Percentiles rank a stretch among this genome's conserved stretches.
phyloP scores from a whole-genome alignment of 1,140 invertebrate species.

The Drosophila erecta region DNA sequence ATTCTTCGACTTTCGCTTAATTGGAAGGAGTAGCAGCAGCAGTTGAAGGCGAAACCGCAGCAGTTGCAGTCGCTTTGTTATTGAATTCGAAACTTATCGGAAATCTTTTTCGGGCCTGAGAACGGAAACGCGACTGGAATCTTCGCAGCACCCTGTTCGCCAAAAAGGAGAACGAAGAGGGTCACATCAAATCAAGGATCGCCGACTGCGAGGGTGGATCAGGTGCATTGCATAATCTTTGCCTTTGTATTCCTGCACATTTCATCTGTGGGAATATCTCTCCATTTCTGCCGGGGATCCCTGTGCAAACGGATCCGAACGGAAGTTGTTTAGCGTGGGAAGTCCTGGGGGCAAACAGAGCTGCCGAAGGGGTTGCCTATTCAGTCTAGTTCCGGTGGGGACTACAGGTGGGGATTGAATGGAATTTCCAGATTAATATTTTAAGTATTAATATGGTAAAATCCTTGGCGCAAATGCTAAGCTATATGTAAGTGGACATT shows the following conservation, averaged over 20 bases:
- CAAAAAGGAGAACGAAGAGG: constrained; percentile 21
- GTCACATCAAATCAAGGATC: constrained; percentile 30
- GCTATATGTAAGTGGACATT: neutral
- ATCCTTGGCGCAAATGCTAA: neutral
- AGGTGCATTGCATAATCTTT: constrained; percentile 62
- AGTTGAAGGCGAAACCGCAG: constrained; percentile 33
- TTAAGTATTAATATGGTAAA: too few species aligned
- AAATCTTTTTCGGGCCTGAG: constrained; percentile 47
- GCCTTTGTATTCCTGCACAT: constrained; percentile 25
- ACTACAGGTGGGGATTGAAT: neutral
- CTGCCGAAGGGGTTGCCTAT: constrained; percentile 3
- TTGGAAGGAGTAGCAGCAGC: constrained; percentile 38
- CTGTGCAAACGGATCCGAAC: constrained; percentile 14
- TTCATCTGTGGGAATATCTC: constrained; percentile 42
- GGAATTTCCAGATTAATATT: too few species aligned
- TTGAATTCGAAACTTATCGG: constrained; percentile 61
- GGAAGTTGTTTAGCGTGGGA: constrained; percentile 57
- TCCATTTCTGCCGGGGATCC: constrained; percentile 9
- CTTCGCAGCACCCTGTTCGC: constrained; percentile 35
- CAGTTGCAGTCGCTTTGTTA: constrained; percentile 54
- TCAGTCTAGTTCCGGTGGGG: constrained; percentile 11
- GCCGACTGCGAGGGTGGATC: constrained; percentile 52
- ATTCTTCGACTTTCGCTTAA: constrained; percentile 42
- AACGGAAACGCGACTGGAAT: constrained; percentile 42
- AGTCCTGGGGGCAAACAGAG: constrained; percentile 30